Base-by-base conservation (phyloP, 2,888 invertebrate genomes). In the Rhopalosiphum nymphaeae region DNA sequence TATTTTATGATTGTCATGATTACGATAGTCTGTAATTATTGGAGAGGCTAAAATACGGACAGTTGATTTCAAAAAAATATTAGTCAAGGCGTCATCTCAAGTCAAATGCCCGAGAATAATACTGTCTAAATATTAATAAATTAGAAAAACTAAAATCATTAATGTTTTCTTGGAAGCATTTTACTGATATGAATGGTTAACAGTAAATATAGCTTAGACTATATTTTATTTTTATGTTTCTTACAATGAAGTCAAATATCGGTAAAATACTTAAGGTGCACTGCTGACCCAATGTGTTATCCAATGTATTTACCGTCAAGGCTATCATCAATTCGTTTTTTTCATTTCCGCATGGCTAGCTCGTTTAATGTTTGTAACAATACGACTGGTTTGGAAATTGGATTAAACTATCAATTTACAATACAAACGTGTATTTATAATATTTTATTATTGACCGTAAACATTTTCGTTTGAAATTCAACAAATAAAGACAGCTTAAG, bases 1-100 rank as follows among this genome's bases (percentile, higher is more conserved):
- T 29, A 42, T 42, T 42, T 88, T 86, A 36, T 11, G 53, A 42
- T 88, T 78, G 88, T 92, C 92, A 92, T 53, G 49, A 88, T 92
- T 88, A 53, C 88, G 88, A 67, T 88, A 57, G 56, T n/a, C 21
- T 42, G 88, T 49, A 46, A 29, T 90, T 25, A 91, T 91, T 25
- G 90, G 10, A 67, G n/a, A 42, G 53, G 29, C 42, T 53, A 88
- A 29, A 91, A 42, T 42, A 16, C 36, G 61, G 92, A 42, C 49
- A 86, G 21, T 11, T 49, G 87, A 53, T 13, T 84, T 84, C 13
- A 78, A 67, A 87, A 61, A 42, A 44, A 67, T 87, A 78, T 78
- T 78, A 87, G 29, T 92, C 91, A 86, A 21, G 4, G 84, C 3
- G 21, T 78, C 78, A 21, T 78, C 36, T 78, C 36, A 21, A 36